Percentiles rank a stretch among this genome's conserved stretches.
Conservation (phyloP, 2,888 invertebrate genomes). For the Perdita meconis region DNA sequence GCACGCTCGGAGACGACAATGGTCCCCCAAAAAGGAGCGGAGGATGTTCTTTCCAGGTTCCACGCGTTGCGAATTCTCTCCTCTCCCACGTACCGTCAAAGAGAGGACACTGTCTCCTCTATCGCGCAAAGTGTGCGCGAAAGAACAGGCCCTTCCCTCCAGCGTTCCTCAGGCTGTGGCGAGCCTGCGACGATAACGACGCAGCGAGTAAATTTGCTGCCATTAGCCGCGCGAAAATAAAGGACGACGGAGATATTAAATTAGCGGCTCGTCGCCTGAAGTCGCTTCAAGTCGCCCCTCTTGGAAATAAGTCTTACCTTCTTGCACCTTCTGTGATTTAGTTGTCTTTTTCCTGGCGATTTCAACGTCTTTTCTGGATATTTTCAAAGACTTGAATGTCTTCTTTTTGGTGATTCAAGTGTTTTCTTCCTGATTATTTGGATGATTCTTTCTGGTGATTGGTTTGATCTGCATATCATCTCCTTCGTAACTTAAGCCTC, state of each 20-base stretch:
- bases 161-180: slow-evolving; percentile 36
- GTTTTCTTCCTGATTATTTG: no score
- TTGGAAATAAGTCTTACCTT: no score
- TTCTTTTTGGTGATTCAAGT: no score
- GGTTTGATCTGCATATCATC: no score
- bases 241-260: slow-evolving; percentile 82
- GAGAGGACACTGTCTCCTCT: slow-evolving; percentile 11
- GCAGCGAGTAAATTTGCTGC: slow-evolving; percentile 82
- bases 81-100: slow-evolving; percentile 28
- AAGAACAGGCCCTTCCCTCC: slow-evolving; percentile 14
- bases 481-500: no score
- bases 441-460: no score
- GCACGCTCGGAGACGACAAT: slow-evolving; percentile 25
- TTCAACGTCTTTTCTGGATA: no score
- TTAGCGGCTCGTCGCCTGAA: slow-evolving; percentile 73
- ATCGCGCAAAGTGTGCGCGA: neutral
- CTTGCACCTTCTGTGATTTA: no score
- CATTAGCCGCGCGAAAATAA: slow-evolving; percentile 83
- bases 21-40: slow-evolving; percentile 31
- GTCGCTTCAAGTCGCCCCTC: slow-evolving; percentile 14
- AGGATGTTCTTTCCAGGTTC: slow-evolving; percentile 13
- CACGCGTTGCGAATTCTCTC: slow-evolving; percentile 29
- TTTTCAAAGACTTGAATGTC: no score
- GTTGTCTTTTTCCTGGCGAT: no score
- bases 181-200: slow-evolving; percentile 76